Conservation (phyloP, 2,113 vertebrate species). For the Pseudorhombus dupliciocellatus region DNA sequence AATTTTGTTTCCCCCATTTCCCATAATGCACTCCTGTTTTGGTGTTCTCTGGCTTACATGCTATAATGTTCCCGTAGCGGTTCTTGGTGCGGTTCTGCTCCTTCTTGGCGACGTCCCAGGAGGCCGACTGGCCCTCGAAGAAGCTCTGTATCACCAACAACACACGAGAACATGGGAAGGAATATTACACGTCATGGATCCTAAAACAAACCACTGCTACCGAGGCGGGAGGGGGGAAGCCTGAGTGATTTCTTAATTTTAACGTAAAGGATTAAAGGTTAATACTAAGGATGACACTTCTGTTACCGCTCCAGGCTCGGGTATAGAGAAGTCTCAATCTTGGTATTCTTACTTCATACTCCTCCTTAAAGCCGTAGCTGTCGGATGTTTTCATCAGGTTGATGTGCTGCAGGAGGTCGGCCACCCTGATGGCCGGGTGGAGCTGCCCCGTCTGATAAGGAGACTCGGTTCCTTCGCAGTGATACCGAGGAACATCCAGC, state of each 20-base stretch:
- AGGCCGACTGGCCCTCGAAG: conserved; percentile 99
- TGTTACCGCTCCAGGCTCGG: neutral
- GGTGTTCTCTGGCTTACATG: conserved; percentile 83
- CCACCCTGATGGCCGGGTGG: conserved; percentile 96
- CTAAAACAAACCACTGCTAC: neutral
- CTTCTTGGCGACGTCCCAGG: conserved; percentile 99
- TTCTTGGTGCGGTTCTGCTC: conserved; percentile 99
- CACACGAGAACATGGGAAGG: conserved; percentile 48
- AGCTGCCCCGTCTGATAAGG: conserved; percentile 98
- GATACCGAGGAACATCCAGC: conserved; percentile 94
- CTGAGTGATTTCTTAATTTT: conserved; percentile 9
- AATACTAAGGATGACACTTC: neutral
- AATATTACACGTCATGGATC: conserved; percentile 45
- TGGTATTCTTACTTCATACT: conserved; percentile 90
- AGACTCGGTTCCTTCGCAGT: conserved; percentile 96
- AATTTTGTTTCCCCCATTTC: neutral
- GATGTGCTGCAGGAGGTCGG: conserved; percentile 97
- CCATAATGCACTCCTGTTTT: neutral
- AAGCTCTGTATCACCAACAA: conserved; percentile 91
- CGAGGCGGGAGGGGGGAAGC: no score
- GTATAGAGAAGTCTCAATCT: neutral
- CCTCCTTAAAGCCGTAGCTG: conserved; percentile 99
- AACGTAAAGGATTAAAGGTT: neutral
- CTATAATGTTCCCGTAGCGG: conserved; percentile 99
- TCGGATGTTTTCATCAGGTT: conserved; percentile 99